phyloP scores from a whole-genome alignment of 2,113 vertebrate genomes.

The Corapipo altera region DNA sequence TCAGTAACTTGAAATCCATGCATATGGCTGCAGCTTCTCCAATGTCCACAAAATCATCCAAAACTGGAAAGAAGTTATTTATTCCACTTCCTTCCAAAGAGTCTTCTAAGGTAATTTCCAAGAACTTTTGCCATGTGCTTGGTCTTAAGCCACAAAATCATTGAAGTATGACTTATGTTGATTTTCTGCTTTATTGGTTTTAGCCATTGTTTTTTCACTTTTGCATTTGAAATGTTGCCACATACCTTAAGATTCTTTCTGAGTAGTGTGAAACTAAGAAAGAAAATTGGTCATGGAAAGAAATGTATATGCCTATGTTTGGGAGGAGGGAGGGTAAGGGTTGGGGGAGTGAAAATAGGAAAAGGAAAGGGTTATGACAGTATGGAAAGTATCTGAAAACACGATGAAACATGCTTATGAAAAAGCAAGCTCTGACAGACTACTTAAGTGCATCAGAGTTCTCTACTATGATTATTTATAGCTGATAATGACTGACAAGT shows the following conservation, averaged over 20 bases:
- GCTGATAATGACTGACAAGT: not conserved
- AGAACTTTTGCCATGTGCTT: not conserved
- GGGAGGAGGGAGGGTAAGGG: accelerated
- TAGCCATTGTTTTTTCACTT: not conserved
- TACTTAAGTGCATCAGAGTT: not conserved
- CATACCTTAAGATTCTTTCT: not conserved
- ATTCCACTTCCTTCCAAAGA: constrained; percentile 57
- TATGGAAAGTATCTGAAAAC: not conserved
- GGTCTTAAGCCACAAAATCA: not conserved
- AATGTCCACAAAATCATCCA: constrained; percentile 53
- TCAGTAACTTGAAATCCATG: constrained; percentile 77
- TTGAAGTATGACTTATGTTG: not conserved
- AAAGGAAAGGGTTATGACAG: not conserved
- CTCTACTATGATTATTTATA: not conserved
- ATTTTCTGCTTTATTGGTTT: not conserved
- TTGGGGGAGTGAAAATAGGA: not conserved
- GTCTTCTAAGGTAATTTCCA: constrained; percentile 67
- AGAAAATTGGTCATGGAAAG: not conserved
- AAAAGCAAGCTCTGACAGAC: not conserved
- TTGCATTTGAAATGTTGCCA: not conserved
- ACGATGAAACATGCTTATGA: not conserved
- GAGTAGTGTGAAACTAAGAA: not conserved
- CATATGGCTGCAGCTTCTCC: constrained; percentile 50
- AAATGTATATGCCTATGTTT: not conserved
- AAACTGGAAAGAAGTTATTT: constrained; percentile 71